These are phyloP conservation scores for Acanthurus lineatus DNA, from an alignment of 2,797 vertebrate species.

Conservation along the genomic window DNA sequence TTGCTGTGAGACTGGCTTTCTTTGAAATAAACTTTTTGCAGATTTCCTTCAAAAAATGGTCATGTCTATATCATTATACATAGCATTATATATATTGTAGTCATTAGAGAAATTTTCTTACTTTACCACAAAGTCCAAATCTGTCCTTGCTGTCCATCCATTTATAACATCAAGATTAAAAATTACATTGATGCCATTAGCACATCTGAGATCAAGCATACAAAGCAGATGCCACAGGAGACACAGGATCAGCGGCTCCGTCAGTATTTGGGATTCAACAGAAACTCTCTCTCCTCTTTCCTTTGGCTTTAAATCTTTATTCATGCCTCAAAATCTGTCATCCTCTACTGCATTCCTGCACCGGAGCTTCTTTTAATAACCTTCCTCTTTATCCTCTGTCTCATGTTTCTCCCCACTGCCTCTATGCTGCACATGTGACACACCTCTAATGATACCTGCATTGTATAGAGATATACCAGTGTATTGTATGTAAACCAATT, in stretches of 20 bases:
- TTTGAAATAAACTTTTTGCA: too few species aligned
- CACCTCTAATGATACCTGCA: conserved; percentile 61
- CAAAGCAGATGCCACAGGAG: conserved; percentile 41
- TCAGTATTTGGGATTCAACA: conserved; percentile 49
- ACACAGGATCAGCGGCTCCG: conserved; percentile 49
- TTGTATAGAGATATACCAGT: conserved; percentile 24
- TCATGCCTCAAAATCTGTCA: conserved; percentile 69
- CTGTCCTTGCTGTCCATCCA: neutral
- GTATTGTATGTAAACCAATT: conserved; percentile 58
- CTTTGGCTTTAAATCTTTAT: conserved; percentile 55
- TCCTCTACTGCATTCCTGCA: conserved; percentile 56
- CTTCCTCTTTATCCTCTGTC: conserved; percentile 64
- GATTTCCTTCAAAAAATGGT: too few species aligned
- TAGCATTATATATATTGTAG: neutral
- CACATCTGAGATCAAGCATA: conserved; percentile 44
- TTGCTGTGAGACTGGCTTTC: too few species aligned
- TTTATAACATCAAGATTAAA: conserved; percentile 5
- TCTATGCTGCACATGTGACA: conserved; percentile 47
- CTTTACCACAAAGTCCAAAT: neutral
- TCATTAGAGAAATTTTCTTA: neutral
- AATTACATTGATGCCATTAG: conserved; percentile 28
- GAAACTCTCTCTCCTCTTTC: conserved; percentile 35
- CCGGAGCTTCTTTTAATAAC: conserved; percentile 69
- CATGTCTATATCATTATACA: too few species aligned
- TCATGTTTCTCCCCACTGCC: conserved; percentile 41